Percentiles rank a stretch among this genome's conserved stretches.
phyloP scores from a whole-genome alignment of 2,113 vertebrate species.

The Solenodon paradoxus region DNA sequence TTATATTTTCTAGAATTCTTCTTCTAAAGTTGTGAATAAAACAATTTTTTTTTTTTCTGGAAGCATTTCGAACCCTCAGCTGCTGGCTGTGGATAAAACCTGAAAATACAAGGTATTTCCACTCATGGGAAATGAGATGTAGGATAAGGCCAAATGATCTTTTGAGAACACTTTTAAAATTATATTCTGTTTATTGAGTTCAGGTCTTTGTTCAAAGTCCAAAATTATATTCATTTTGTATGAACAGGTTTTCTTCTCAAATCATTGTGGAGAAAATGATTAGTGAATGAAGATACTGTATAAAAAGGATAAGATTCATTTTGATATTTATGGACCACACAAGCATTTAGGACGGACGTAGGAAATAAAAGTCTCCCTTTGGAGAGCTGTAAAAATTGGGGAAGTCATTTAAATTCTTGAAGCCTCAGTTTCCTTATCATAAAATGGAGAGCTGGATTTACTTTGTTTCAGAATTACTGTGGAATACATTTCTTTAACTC shows the following conservation, averaged over 20 bases:
- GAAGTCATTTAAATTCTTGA: constrained; percentile 24
- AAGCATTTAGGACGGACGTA: background rate
- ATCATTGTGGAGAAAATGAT: constrained; percentile 56
- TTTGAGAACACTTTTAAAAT: constrained; percentile 63
- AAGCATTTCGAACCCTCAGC: constrained; percentile 24
- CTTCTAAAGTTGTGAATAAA: constrained; percentile 12
- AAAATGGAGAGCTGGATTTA: background rate
- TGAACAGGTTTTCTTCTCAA: constrained; percentile 51
- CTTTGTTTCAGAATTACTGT: background rate
- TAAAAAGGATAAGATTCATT: constrained; percentile 47
- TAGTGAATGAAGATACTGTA: constrained; percentile 12
- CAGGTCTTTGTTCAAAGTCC: constrained; percentile 41
- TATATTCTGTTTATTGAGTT: constrained; percentile 65
- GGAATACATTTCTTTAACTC: constrained; percentile 38
- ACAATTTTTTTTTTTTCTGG: constrained; percentile 39
- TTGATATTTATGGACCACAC: background rate
- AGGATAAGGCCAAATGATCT: constrained; percentile 58
- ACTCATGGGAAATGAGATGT: constrained; percentile 48
- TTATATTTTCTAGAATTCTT: background rate
- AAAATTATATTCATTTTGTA: constrained; percentile 58
- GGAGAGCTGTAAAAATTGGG: background rate
- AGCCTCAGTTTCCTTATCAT: constrained; percentile 16
- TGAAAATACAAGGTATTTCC: constrained; percentile 50
- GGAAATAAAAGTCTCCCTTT: background rate
- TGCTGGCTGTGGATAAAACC: constrained; percentile 21